Evolutionary conservation across 64 coral and sea anemone species (phyloP).

Genomic region (Porites australiensis): DNA sequence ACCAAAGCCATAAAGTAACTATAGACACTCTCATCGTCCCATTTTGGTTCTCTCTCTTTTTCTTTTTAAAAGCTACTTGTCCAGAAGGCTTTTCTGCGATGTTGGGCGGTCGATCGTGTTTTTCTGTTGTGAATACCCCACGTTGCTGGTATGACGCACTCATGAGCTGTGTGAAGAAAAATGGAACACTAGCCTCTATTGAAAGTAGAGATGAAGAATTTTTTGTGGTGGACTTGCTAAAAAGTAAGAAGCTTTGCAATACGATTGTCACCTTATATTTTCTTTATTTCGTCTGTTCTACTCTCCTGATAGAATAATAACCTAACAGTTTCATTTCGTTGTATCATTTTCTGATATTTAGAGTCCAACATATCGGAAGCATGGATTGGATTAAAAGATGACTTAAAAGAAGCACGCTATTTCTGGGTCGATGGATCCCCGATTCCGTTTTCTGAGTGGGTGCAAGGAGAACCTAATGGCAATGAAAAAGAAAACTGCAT

Average conservation of each 20-base stretch:
- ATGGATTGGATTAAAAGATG: constrained; percentile 68
- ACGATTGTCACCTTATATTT: no score
- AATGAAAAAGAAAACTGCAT: constrained; percentile 44
- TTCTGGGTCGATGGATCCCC: constrained; percentile 45
- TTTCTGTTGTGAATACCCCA: neutral
- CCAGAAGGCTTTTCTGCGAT: constrained; percentile 34
- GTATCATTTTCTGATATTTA: neutral
- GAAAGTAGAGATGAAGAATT: constrained; percentile 37
- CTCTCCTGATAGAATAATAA: no score
- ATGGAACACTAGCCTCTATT: constrained; percentile 50
- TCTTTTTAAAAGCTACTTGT: neutral
- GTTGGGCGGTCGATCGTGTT: constrained; percentile 24
- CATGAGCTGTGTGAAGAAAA: constrained; percentile 20
- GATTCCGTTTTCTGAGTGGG: constrained; percentile 53
- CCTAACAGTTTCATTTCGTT: no score
- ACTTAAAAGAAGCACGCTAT: constrained; percentile 29
- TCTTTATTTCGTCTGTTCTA: neutral
- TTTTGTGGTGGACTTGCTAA: constrained; percentile 4
- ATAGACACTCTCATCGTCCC: no score
- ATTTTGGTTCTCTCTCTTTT: no score
- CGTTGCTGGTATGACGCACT: constrained; percentile 51
- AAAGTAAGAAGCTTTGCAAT: neutral
- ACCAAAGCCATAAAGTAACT: no score
- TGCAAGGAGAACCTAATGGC: constrained; percentile 60
- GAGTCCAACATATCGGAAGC: constrained; percentile 43